Evolutionary conservation across 2,888 invertebrate species (phyloP), one percentile per base, ranked within the genome.

Genomic region (Napeogenes inachia): DNA sequence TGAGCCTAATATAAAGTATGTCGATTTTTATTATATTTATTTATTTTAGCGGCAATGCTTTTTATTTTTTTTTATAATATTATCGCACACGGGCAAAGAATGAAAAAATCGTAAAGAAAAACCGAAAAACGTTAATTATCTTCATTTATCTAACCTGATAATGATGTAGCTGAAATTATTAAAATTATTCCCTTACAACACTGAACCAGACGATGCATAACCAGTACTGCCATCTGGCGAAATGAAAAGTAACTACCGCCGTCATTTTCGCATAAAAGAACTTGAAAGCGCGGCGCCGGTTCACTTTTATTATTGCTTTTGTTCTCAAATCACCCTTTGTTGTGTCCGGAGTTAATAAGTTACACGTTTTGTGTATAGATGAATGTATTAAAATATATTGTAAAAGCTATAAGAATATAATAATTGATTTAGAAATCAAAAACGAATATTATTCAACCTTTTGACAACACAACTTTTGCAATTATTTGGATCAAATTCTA

Each of bases 1-100:
- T 61, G 46, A 63, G 50, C 62, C 65, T 64, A 70, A 69, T 67
- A 66, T 70, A 69, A 70, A 71, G 66, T 69, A 63, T 65, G 66
- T 62, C 73, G 66, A 71, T 70, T 72, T 73, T 70, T 68, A 71
- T 72, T 67, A 63, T 66, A 63, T 68, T 68, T 71, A 70, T 70
- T 68, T 68, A 66, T 4, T 10, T 30, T 10, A 10, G 10, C 42
- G 10, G 8, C 5, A 10, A 42, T 42, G 42, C 4, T 3, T 5
- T 35, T 35, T 0, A 3, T 35, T 42, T 42, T 42, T 42, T 42
- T 10, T 38, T 38, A 42, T 42, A 42, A 8, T 2, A 10, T 30
- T 30, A 30, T 8, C 12, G 6, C 6, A 50, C 30, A 30, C 8
- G 30, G 8, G 21, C 30, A 6, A 30, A 50, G 10, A 8, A 10